Evolutionary conservation across 1,140 invertebrate genomes (phyloP).

Genomic region (Chrysopa pallens): DNA sequence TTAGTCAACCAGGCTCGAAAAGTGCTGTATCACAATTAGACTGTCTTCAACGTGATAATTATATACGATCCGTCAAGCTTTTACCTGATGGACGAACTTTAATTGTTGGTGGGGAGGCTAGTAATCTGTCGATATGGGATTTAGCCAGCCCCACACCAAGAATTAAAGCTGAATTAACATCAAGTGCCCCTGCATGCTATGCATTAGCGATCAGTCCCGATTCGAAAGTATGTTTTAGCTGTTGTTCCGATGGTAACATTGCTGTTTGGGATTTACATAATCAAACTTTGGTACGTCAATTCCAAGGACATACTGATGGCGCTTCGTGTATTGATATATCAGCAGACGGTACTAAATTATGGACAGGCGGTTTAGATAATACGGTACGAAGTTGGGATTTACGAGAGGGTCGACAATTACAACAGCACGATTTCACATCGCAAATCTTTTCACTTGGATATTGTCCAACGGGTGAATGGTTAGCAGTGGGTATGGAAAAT

Average conservation of each 20-base stretch:
- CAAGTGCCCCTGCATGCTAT: constrained; percentile 82
- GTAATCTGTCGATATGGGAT: constrained; percentile 81
- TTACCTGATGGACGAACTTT: constrained; percentile 77
- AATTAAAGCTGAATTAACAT: constrained; percentile 85
- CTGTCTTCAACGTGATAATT: constrained; percentile 74
- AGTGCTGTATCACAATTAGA: constrained; percentile 66
- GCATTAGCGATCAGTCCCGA: constrained; percentile 79
- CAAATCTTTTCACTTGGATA: constrained; percentile 93
- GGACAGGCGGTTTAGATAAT: constrained; percentile 94
- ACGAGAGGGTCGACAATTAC: constrained; percentile 68
- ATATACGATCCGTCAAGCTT: constrained; percentile 81
- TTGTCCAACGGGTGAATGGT: constrained; percentile 94
- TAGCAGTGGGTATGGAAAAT: constrained; percentile 97
- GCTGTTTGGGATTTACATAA: constrained; percentile 94
- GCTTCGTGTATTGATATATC: constrained; percentile 95
- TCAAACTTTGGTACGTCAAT: constrained; percentile 79
- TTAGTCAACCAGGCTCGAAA: constrained; percentile 51
- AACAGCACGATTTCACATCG: constrained; percentile 77
- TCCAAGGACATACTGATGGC: constrained; percentile 87
- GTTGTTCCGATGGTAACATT: constrained; percentile 93
- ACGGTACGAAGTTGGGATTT: constrained; percentile 88
- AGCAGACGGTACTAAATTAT: constrained; percentile 82
- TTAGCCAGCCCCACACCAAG: constrained; percentile 70
- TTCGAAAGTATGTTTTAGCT: constrained; percentile 90
- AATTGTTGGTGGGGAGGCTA: constrained; percentile 84